Percentiles rank a stretch among this genome's conserved stretches.
phyloP scores from a whole-genome alignment of 2,797 vertebrate genomes.

The Bradypus variegatus region DNA sequence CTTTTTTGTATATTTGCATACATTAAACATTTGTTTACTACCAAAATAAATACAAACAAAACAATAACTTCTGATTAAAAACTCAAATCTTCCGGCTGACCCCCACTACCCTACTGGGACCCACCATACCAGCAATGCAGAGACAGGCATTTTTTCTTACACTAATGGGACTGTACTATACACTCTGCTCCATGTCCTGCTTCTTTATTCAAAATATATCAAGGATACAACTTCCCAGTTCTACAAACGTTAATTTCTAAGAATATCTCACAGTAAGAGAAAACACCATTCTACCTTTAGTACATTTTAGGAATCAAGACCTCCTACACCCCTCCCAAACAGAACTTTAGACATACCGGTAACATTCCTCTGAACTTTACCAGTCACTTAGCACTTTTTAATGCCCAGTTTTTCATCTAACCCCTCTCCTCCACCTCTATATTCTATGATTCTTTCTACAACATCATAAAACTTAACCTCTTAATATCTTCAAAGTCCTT shows the following conservation, averaged over 20 bases:
- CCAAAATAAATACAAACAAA: constrained; percentile 24
- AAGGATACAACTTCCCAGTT: background rate
- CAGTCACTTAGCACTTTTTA: constrained; percentile 27
- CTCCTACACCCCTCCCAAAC: background rate
- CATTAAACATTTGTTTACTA: constrained; percentile 26
- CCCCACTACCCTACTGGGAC: background rate
- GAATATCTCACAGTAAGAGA: background rate
- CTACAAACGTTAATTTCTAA: background rate
- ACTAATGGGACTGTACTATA: background rate
- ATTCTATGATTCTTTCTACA: background rate
- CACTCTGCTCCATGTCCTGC: background rate
- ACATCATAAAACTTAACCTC: background rate
- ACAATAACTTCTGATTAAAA: constrained; percentile 23
- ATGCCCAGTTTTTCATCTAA: background rate
- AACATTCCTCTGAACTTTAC: background rate
- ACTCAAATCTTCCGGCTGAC: background rate
- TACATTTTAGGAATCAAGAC: background rate
- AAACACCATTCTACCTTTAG: background rate
- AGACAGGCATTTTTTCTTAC: background rate
- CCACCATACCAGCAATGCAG: background rate
- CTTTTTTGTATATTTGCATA: background rate
- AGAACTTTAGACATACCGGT: background rate
- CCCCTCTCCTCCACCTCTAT: background rate
- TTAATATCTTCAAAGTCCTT: constrained; percentile 23
- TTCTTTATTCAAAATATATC: background rate